Evolutionary conservation across 1,140 invertebrate species (phyloP).

Genomic region (Neodiprion pinetum): DNA sequence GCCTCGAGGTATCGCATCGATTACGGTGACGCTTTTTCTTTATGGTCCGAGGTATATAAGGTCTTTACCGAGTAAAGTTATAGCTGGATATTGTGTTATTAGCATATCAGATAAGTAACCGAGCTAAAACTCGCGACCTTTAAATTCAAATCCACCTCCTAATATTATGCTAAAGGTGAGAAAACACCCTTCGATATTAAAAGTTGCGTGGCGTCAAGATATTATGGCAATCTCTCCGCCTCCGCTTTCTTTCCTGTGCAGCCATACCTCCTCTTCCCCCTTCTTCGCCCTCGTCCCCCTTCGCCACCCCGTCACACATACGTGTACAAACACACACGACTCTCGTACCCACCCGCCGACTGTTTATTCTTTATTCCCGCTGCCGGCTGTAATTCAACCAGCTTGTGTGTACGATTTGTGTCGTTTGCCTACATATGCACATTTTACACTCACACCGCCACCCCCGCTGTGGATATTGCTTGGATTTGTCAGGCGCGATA

Average conservation of each 20-base stretch:
- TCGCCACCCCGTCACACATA: conserved; percentile 11
- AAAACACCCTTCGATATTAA: conserved; percentile 60
- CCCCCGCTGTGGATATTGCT: conserved; percentile 35
- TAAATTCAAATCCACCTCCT: conserved; percentile 51
- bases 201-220: conserved; percentile 55
- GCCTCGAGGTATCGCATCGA: too few relatives aligned
- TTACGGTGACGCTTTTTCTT: background rate
- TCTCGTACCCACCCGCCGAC: background rate
- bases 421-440: conserved; percentile 37
- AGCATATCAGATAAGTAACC: conserved; percentile 54
- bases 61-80: conserved; percentile 3
- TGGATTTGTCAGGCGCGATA: conserved; percentile 37
- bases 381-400: conserved; percentile 39
- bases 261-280: conserved; percentile 14
- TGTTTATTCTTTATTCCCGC: conserved; percentile 31
- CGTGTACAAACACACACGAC: background rate
- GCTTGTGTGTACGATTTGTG: conserved; percentile 42
- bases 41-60: background rate
- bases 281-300: conserved; percentile 25
- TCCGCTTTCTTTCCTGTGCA: conserved; percentile 12
- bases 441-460: conserved; percentile 34
- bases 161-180: conserved; percentile 53
- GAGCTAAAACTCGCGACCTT: conserved; percentile 43
- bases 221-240: conserved; percentile 39
- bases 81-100: conserved; percentile 47